Percentiles rank a stretch among this genome's conserved stretches.
These are phyloP conservation scores for Python bivittatus DNA, from an alignment of 2,113 vertebrate genomes.

Conservation along the genomic window DNA sequence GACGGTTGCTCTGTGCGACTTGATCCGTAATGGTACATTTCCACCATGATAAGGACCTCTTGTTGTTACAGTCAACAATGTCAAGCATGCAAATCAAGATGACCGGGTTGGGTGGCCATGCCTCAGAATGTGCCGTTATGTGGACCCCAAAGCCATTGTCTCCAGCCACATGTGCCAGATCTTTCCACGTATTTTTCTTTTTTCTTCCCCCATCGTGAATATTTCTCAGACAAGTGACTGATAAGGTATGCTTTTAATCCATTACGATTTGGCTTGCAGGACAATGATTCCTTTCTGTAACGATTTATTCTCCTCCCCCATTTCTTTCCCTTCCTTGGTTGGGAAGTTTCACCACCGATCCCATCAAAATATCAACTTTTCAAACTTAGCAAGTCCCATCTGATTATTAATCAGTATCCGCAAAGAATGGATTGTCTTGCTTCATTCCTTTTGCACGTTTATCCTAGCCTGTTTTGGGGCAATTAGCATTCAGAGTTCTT, in stretches of 20 bases:
- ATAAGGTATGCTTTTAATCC: neutral
- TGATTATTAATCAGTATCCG: neutral
- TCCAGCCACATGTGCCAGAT: neutral
- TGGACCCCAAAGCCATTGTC: neutral
- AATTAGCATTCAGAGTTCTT: neutral
- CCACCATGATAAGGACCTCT: neutral
- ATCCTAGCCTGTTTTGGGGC: neutral
- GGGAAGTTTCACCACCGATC: too few relatives aligned
- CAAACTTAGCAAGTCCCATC: neutral
- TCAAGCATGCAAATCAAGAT: neutral
- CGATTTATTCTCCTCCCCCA: neutral
- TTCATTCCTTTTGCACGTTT: neutral
- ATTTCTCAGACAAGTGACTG: neutral
- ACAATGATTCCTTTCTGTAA: neutral
- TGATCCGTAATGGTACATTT: too few relatives aligned
- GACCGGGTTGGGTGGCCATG: neutral
- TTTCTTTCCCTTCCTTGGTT: neutral
- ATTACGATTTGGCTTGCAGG: neutral
- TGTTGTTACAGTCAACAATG: neutral
- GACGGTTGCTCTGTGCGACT: neutral
- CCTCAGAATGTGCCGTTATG: neutral
- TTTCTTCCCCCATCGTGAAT: slow-evolving; percentile 16
- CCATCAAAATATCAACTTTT: neutral
- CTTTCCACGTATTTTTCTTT: neutral
- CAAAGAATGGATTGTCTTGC: neutral